Evolutionary conservation across 2,888 invertebrate genomes (phyloP).

Genomic region (Anarsia innoxiella): DNA sequence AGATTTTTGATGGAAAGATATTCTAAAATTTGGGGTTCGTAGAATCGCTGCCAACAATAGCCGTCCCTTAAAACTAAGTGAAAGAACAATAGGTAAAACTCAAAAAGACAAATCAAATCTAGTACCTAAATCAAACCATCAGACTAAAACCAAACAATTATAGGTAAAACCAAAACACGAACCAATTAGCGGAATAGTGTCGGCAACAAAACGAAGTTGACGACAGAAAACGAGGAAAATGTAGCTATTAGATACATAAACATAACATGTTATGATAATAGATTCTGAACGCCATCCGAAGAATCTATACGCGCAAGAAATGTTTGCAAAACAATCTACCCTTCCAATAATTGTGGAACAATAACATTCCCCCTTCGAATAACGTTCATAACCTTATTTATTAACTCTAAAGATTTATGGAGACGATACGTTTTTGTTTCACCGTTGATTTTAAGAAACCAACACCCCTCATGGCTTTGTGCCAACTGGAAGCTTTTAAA

Average conservation of each 20-base stretch:
- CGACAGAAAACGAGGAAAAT: slow-evolving; percentile 57
- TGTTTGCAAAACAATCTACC: slow-evolving; percentile 68
- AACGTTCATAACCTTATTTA: slow-evolving; percentile 49
- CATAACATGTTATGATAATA: slow-evolving; percentile 72
- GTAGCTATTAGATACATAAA: slow-evolving; percentile 64
- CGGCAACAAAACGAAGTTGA: slow-evolving; percentile 37
- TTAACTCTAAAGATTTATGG: slow-evolving; percentile 59
- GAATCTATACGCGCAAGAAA: slow-evolving; percentile 60
- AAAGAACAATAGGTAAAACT: not conserved
- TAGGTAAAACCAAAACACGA: slow-evolving; percentile 31
- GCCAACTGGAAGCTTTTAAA: slow-evolving; percentile 67
- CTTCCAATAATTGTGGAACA: slow-evolving; percentile 55
- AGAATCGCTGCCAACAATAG: slow-evolving; percentile 4
- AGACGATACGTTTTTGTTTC: slow-evolving; percentile 70
- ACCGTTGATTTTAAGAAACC: slow-evolving; percentile 64
- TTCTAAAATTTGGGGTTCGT: not conserved
- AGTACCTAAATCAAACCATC: slow-evolving; percentile 2
- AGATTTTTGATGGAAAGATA: not conserved
- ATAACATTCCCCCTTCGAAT: slow-evolving; percentile 59
- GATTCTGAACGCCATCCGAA: slow-evolving; percentile 64
- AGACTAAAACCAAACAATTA: slow-evolving; percentile 10
- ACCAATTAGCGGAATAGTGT: slow-evolving; percentile 45
- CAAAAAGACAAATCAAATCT: slow-evolving; percentile 1
- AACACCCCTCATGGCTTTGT: slow-evolving; percentile 73
- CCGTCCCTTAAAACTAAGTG: slow-evolving; percentile 1